Evolutionary conservation across 2,113 vertebrate genomes (phyloP), one percentile per base, ranked within the genome.

Genomic region (Oreochromis tanganicae): DNA sequence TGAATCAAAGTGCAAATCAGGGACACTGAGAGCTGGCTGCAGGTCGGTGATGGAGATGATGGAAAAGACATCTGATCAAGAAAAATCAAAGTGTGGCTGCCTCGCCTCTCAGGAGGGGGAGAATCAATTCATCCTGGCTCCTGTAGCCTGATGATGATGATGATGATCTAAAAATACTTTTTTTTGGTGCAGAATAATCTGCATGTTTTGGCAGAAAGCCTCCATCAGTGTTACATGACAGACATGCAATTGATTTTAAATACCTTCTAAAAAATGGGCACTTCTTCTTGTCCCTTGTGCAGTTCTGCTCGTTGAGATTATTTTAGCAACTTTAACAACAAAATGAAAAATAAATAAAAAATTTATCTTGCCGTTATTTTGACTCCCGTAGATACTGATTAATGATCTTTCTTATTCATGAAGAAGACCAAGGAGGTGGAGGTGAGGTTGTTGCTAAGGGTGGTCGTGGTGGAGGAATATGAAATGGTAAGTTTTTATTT

Each of bases 1-100:
- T 29, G 81, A 91, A 91, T 91, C 84, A 91, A 66, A 87, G 82
- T 66, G 85, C 85, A 84, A 91, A 91, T 91, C 83, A 91, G 86
- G 34, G 80, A 85, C 59, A 46, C 24, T 7, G 84, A 83, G 86
- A 83, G 73, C 84, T 4, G 89, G 86, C 82, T 41, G 78, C 85
- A 78, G 85, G 82, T 68, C 41, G 79, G 9, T 7, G 86, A 85
- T 32, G 43, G 71, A 46, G 73, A 52, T 78, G 73, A 78, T 78
- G 73, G 73, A 78, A 71, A 73, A 80, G 80, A 85, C 59, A 54
- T 75, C 50, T 80, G 89, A 85, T 83, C 68, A 66, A n/a, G 82
- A 79, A n/a, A 85, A 90, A 82, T 82, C 82, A 81, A 81, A 84
- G 78, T 4, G 81, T 10, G 81, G 85, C 85, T 13, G 61, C 85